Conservation (phyloP, 1,140 invertebrate species). For the Caenorhabditis tropicalis region DNA sequence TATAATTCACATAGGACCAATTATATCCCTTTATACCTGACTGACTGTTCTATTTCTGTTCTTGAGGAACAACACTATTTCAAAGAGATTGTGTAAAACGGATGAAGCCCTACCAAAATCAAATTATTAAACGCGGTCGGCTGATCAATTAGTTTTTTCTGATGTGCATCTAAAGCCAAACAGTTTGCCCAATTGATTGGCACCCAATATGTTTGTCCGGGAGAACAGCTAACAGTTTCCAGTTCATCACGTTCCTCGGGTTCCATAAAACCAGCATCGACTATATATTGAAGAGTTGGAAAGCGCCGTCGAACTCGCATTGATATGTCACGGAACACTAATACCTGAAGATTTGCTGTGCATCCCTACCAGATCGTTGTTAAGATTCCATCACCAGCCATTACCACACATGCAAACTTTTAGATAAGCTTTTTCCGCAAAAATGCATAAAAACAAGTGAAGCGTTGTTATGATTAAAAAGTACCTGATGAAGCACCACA, state of each 20-base stretch:
- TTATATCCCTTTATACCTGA: too few relatives aligned
- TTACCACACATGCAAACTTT: too few relatives aligned
- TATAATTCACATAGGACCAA: too few relatives aligned
- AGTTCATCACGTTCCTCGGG: slow-evolving; percentile 29
- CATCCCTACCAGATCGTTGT: too few relatives aligned
- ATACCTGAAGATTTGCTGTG: too few relatives aligned
- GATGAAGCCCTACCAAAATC: slow-evolving; percentile 2
- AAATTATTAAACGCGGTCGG: slow-evolving; percentile 14
- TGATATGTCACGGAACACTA: slow-evolving; percentile 83
- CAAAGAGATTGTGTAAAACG: too few relatives aligned
- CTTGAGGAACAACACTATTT: too few relatives aligned
- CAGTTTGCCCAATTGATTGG: slow-evolving; percentile 51
- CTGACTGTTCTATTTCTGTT: too few relatives aligned
- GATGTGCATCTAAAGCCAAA: not conserved
- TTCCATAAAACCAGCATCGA: slow-evolving; percentile 78
- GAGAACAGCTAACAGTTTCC: not conserved
- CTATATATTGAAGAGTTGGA: slow-evolving; percentile 85
- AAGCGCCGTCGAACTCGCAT: slow-evolving; percentile 90
- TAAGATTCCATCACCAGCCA: too few relatives aligned
- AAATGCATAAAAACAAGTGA: not conserved
- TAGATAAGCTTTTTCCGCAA: too few relatives aligned
- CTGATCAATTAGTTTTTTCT: slow-evolving; percentile 9
- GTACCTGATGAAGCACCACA: slow-evolving; percentile 72
- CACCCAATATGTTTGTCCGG: slow-evolving; percentile 31
- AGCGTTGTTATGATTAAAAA: not conserved